phyloP scores from a whole-genome alignment of 2,888 invertebrate species.

The Thymelicus sylvestris region DNA sequence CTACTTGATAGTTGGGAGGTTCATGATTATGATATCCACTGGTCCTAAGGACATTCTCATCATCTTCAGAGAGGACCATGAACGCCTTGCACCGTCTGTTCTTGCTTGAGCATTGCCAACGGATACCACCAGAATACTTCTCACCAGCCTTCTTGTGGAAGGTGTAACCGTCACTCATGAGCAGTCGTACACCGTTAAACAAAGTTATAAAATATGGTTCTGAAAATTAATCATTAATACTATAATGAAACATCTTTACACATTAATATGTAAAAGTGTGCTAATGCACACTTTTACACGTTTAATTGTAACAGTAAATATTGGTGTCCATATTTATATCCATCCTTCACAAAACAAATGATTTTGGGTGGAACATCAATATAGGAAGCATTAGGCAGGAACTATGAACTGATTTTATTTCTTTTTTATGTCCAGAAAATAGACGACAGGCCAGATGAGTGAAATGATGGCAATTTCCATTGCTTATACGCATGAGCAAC shows the following conservation, averaged over 20 bases:
- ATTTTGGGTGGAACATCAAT: no score
- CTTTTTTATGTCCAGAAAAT: no score
- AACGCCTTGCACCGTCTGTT: constrained; percentile 40
- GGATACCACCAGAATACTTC: constrained; percentile 27
- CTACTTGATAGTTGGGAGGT: constrained; percentile 35
- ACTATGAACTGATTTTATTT: no score
- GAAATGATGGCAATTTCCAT: no score
- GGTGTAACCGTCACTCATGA: constrained; percentile 40
- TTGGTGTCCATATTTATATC: no score
- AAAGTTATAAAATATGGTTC: constrained; percentile 36
- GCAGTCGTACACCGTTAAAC: constrained; percentile 38
- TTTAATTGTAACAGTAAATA: no score
- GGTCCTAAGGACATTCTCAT: constrained; percentile 12
- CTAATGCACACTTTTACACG: no score
- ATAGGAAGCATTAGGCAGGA: no score
- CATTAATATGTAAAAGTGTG: no score
- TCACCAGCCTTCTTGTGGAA: constrained; percentile 37
- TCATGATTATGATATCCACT: constrained; percentile 34
- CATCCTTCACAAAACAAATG: no score
- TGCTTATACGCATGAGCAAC: no score
- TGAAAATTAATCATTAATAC: constrained; percentile 12
- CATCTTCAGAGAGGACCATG: constrained; percentile 33
- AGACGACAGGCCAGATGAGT: no score
- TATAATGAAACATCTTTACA: constrained; percentile 10
- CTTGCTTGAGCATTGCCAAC: constrained; percentile 41